Base-by-base conservation (phyloP, 2,113 vertebrate genomes). In the Brienomyrus brachyistius region DNA sequence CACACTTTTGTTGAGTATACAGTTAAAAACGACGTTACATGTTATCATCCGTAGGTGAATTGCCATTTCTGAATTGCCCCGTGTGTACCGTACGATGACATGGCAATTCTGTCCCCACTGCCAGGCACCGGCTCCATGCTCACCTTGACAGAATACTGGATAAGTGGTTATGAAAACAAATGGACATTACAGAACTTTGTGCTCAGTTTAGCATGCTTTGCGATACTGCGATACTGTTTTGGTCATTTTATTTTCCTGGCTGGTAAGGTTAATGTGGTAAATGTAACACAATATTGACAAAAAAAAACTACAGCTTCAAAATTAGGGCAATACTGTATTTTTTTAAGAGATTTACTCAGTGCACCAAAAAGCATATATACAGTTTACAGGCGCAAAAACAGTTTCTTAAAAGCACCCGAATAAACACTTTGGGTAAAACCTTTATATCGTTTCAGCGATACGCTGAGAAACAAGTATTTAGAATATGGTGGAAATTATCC, bases 271-370 rank as follows among this genome's bases (percentile, higher is more conserved):
- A 43, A 15, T 80, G 17, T 80, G 10, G 31, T 80, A 21, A 59
- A 88, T 9, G 19, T 17, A 43, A 31, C 23, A 35, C 15, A 82
- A 82, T 52, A 89, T 4, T 48, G 7, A 21, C 27, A 50, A 35
- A 15, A 50, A 35, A 15, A 89, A 83, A 83, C 6, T 15, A 80
- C 70, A 51, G 8, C 50, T n/a, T 54, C 9, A 35, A 51, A 89
- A 82, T 56, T 17, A 47, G 45, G 17, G 88, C 31, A 94, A 90
- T 0, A 21, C 1, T 93, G 83, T 93, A 92, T 93, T 93, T 91
- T 77, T 35, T 92, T 91, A 88, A 31, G 19, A 88, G 40, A 56
- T 70, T 62, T 48, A 82, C n/a, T 48, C 59, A n/a, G 27, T 62
- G 35, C 15, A 59, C 56, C 52, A 90, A 74, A 84, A 89, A 47